Conservation (phyloP, 2,888 invertebrate genomes). For the Aromia moschata region DNA sequence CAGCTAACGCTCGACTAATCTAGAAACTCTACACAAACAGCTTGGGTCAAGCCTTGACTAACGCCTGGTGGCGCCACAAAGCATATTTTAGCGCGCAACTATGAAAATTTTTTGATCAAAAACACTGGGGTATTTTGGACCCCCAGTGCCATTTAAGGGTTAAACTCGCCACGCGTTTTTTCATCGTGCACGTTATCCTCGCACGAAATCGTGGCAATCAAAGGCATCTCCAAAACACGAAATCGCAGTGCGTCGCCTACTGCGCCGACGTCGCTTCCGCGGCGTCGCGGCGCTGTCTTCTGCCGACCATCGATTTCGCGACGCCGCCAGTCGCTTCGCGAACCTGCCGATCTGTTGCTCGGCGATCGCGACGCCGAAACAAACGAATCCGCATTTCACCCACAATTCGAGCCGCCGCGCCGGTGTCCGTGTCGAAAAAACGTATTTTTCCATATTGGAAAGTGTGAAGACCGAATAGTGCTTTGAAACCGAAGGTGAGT, state of each 20-base stretch:
- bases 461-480: too few relatives aligned
- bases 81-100: too few relatives aligned
- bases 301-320: constrained; percentile 58
- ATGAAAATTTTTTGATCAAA: too few relatives aligned
- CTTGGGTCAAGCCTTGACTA: too few relatives aligned
- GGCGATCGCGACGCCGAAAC: constrained; percentile 6
- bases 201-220: constrained; percentile 1
- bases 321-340: constrained; percentile 50
- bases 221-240: constrained; percentile 2
- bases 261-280: constrained; percentile 50
- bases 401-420: constrained; percentile 1
- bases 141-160: too few relatives aligned
- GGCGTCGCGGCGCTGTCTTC: constrained; percentile 58
- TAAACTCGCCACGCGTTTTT: background rate
- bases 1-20: too few relatives aligned
- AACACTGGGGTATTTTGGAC: too few relatives aligned
- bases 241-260: background rate
- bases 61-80: too few relatives aligned
- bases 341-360: constrained; percentile 55
- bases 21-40: too few relatives aligned
- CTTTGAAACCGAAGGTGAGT: too few relatives aligned
- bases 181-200: background rate
- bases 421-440: too few relatives aligned
- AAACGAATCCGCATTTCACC: constrained; percentile 1
- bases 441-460: too few relatives aligned